A percentile compares a stretch with the other conserved stretches of the same genome.
phyloP scores from a whole-genome alignment of 2,113 vertebrate species.

The Cyphomyrus discorhynchus region DNA sequence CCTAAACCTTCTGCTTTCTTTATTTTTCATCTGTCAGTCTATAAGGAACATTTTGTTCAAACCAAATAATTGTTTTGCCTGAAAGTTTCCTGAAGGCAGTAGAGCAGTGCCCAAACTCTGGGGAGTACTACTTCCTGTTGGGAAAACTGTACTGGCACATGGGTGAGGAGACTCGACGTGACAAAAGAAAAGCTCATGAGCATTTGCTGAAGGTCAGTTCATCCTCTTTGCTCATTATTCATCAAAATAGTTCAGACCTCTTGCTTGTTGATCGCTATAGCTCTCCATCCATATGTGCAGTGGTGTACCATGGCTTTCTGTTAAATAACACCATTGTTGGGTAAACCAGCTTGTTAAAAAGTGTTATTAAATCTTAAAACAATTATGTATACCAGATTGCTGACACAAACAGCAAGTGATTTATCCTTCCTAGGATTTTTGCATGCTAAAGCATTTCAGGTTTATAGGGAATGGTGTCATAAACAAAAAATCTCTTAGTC shows the following conservation, averaged over 20 bases:
- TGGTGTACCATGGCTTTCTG: neutral
- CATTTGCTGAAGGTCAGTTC: constrained; percentile 81
- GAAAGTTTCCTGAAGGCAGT: constrained; percentile 75
- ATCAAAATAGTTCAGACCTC: neutral
- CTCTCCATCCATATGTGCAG: neutral
- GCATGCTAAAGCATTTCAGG: neutral
- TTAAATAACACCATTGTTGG: neutral
- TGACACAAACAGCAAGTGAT: neutral
- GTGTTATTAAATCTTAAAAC: neutral
- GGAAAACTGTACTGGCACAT: constrained; percentile 86
- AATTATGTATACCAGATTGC: neutral
- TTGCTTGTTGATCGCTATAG: neutral
- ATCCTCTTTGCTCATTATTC: neutral
- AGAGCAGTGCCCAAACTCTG: constrained; percentile 62
- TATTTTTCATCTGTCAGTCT: neutral
- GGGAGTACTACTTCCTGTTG: constrained; percentile 74
- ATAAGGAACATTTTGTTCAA: neutral
- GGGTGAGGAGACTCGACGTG: constrained; percentile 76
- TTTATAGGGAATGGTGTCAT: neutral
- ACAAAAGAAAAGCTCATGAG: constrained; percentile 77
- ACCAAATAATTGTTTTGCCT: neutral
- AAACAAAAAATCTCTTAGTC: neutral
- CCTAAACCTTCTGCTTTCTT: neutral
- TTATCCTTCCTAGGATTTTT: neutral
- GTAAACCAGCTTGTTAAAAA: neutral